A percentile compares a stretch with the other conserved stretches of the same genome.
These are phyloP conservation scores for Cabera pusaria DNA, from an alignment of 2,888 invertebrate species.

Conservation along the genomic window DNA sequence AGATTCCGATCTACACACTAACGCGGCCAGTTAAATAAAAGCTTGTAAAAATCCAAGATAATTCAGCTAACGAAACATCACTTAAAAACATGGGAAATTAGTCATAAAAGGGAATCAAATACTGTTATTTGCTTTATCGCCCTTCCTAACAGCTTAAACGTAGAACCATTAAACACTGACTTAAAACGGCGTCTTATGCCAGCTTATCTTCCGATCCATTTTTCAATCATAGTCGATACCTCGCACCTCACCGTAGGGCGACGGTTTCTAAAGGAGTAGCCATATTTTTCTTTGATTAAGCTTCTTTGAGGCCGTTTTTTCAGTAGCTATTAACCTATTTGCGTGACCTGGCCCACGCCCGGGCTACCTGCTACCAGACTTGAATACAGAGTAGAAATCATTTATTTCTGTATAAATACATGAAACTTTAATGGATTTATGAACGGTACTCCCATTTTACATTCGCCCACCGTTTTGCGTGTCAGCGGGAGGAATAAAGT, in stretches of 20 bases:
- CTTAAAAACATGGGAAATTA: too few relatives aligned
- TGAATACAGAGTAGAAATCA: conserved; percentile 32
- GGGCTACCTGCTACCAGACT: conserved; percentile 29
- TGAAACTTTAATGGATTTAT: conserved; percentile 24
- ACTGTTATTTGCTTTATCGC: conserved; percentile 9
- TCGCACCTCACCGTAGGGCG: conserved; percentile 39
- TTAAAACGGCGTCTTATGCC: conserved; percentile 21
- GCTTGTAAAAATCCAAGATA: too few relatives aligned
- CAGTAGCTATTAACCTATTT: conserved; percentile 66
- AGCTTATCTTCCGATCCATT: conserved; percentile 23
- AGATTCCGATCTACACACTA: too few relatives aligned
- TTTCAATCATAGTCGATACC: conserved; percentile 23
- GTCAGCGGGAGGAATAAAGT: conserved; percentile 9
- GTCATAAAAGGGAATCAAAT: conserved; percentile 4
- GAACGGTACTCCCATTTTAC: conserved; percentile 14
- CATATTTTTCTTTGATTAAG: conserved; percentile 63
- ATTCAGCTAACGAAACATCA: too few relatives aligned
- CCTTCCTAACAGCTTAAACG: conserved; percentile 15
- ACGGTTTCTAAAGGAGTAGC: conserved; percentile 47
- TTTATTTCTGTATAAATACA: conserved; percentile 28
- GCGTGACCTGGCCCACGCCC: conserved; percentile 56
- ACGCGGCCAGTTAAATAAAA: too few relatives aligned
- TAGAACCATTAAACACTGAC: conserved; percentile 17
- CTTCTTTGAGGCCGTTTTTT: conserved; percentile 57
- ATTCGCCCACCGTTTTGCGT: conserved; percentile 10